Evolutionary conservation across 2,113 vertebrate species (phyloP).

Genomic region (Bufo bufo): DNA sequence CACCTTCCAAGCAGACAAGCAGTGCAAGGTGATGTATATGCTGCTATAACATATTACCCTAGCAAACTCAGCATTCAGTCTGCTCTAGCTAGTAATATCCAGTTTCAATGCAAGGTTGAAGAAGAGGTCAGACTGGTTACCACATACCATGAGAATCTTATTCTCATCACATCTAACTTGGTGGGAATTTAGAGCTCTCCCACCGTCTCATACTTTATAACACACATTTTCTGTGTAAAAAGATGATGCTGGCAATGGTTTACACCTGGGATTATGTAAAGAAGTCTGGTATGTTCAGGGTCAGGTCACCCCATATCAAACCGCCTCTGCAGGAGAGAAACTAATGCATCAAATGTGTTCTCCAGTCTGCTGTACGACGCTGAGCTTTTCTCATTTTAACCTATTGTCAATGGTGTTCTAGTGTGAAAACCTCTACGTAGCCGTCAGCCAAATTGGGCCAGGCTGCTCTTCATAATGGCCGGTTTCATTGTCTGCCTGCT

Average conservation of each 20-base stretch:
- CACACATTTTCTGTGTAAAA: not conserved
- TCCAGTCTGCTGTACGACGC: not conserved
- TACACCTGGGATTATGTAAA: constrained; percentile 21
- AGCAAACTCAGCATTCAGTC: constrained; percentile 17
- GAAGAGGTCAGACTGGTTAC: constrained; percentile 43
- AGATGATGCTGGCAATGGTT: constrained; percentile 24
- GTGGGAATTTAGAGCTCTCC: constrained; percentile 15
- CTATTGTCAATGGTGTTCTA: not conserved
- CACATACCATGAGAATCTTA: constrained; percentile 44
- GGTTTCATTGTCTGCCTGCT: not conserved
- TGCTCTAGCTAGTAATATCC: constrained; percentile 51
- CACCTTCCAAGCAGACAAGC: constrained; percentile 25
- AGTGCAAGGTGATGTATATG: constrained; percentile 37
- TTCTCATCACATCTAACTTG: not conserved
- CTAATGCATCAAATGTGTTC: constrained; percentile 6
- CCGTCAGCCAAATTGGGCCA: not conserved
- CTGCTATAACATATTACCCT: constrained; percentile 39
- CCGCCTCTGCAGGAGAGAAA: not conserved
- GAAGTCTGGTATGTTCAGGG: constrained; percentile 7
- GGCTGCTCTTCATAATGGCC: not conserved
- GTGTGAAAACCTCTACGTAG: not conserved
- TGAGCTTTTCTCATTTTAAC: not conserved
- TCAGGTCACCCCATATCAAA: not conserved
- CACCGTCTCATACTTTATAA: constrained; percentile 13
- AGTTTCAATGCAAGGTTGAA: constrained; percentile 35